Base-by-base conservation (phyloP, 2,797 vertebrate genomes). In the Pipistrellus pipistrellus region DNA sequence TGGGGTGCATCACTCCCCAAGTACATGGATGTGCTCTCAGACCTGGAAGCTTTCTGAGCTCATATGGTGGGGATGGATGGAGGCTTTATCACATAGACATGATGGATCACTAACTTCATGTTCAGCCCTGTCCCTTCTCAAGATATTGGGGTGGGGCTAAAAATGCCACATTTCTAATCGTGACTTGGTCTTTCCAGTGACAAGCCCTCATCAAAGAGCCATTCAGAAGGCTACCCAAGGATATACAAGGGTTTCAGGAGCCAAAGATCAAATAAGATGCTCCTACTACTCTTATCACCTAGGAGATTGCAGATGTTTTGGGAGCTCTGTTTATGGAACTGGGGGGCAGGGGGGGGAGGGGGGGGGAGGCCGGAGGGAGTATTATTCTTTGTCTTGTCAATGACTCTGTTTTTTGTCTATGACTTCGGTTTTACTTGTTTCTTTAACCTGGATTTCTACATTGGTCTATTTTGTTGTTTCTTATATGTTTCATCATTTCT, bases 381-480 rank as follows among this genome's bases (percentile, higher is more conserved):
- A 27, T 77, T 89, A 35, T 2, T 38, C 55, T 93, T 93, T 48
- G 20, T 75, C 53, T 90, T 38, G 32, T 83, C 78, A 6, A 46
- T 71, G 3, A n/a, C 55, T 85, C 55, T 81, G 3, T 85, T 78
- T 92, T 92, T 90, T 69, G 1, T 78, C 68, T 51, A 0, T 44
- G 55, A 30, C 5, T 41, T 88, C 75, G 90, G 53, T 68, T 89
- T 53, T 55, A 53, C 20, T 38, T 88, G 13, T 46, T 85, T 90
- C 44, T 84, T 88, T 87, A 71, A 88, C 21, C 14, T 57, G n/a
- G 32, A 5, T 90, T 88, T 32, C 84, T 85, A 85, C 51, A 3
- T 66, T 82, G 68, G 48, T 2, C 46, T 88, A 6, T 81, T 84
- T 35, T 51, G 5, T 64, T n/a, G 27, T 59, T 6, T 72, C 32